These are phyloP conservation scores for Pangasius mekongensis DNA, from an alignment of 2,797 vertebrate genomes.

Conservation along the genomic window DNA sequence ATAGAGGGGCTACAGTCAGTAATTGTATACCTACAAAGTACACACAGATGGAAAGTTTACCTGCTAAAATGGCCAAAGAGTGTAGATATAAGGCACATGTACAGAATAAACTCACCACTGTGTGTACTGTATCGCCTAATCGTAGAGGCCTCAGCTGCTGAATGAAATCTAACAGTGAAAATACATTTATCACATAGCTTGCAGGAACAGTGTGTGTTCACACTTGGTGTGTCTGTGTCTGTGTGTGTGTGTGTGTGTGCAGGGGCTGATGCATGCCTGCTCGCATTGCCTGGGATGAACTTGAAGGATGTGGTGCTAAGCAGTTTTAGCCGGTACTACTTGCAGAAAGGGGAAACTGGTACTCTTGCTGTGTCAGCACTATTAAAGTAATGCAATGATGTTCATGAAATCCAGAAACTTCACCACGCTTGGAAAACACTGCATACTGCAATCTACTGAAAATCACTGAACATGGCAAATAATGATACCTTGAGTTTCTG, in stretches of 20 bases:
- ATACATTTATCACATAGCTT: constrained; percentile 31
- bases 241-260: constrained; percentile 25
- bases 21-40: not conserved
- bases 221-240: constrained; percentile 14
- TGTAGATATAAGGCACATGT: not conserved
- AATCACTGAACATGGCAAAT: not conserved
- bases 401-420: constrained; percentile 4
- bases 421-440: not conserved
- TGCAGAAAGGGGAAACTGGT: constrained; percentile 33
- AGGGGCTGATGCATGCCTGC: not conserved
- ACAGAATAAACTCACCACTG: not conserved
- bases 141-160: not conserved
- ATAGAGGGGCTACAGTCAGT: not conserved
- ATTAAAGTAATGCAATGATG: constrained; percentile 1
- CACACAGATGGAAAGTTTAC: not conserved
- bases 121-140: too few relatives aligned
- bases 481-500: not conserved
- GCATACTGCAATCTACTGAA: not conserved
- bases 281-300: constrained; percentile 17
- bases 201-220: constrained; percentile 41
- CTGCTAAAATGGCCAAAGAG: not conserved
- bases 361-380: not conserved
- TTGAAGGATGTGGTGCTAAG: not conserved
- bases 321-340: constrained; percentile 16
- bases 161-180: constrained; percentile 20